Base-by-base conservation (phyloP, 2,888 invertebrate species). In the Leptinotarsa peninsularis region DNA sequence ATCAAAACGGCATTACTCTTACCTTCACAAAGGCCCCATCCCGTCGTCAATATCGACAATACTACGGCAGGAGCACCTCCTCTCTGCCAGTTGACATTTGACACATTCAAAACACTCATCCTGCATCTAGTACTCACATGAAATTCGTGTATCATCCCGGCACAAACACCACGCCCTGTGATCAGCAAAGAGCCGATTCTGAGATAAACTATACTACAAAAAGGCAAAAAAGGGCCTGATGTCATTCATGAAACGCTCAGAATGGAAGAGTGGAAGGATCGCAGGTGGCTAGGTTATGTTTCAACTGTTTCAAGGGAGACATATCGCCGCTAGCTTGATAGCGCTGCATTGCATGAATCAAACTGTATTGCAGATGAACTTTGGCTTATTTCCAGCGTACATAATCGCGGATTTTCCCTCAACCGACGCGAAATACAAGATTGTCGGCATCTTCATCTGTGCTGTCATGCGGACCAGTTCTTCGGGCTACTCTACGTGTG, bases 381-480 rank as follows among this genome's bases (percentile, higher is more conserved):
- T 76, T 80, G 80, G 79, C 78, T 66, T n/a, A 67, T 54, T 73
- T 80, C 79, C 78, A 79, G 75, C 67, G 49, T 54, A 72, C 60
- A 76, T 1, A 1, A 73, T 71, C 75, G 72, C 52, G 21, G 56
- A 21, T 33, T 63, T 14, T 27, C 14, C 7, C 7, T 33, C 33
- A 33, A 33, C 33, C 33, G 33, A 33, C 33, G n/a, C n/a, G 5
- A 33, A 33, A 49, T 33, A 50, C 50, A 50, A 54, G 69, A 58
- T 56, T 71, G 67, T 71, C 56, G 54, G 18, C 56, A 67, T 43
- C n/a, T 33, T 23, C 14, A 7, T 18, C 7, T 15, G 67, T 14
- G n/a, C 63, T 23, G 67, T 67, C n/a, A 21, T 68, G 76, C 66
- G 72, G 67, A 66, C 56, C 43, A 43, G 68, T 71, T 49, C 58